Evolutionary conservation across 2,888 invertebrate genomes (phyloP), one percentile per base, ranked within the genome.

Genomic region (Pharmacophagus antenor): DNA sequence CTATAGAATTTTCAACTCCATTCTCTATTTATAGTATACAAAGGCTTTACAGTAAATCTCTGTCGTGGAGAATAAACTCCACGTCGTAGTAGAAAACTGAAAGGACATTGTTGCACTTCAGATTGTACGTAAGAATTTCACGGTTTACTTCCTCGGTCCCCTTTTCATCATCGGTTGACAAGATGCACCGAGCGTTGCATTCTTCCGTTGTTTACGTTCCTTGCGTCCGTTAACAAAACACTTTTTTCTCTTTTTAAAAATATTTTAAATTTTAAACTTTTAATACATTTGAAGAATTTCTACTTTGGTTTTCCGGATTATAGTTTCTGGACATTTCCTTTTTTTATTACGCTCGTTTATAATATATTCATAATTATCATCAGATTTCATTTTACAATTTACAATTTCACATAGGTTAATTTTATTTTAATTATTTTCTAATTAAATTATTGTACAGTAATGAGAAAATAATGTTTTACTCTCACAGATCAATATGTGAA

Each of bases 141-240:
- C 56, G 60, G 51, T 51, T 61, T 61, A 61, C 51, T 56, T 51
- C 52, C 58, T 55, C 52, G 37, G 47, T 47, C 51, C 51, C 56
- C 56, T 52, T 60, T 56, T 50, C 60, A 47, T 52, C 47, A 52
- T 56, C 46, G 56, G 56, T 56, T 51, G 55, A 60, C 50, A 56
- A 56, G 55, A 60, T 46, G 60, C 60, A 46, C 44, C 37, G 51
- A 56, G 55, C 37, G 2, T 56, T 55, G 18, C 50, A 55, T 56
- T 51, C 50, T 56, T 51, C 50, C 56, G 18, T 52, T 52, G 58
- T 52, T 51, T 46, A 54, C 20, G 23, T 49, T 21, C 44, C 52
- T 31, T 47, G 52, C 52, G 20, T 47, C 22, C 49, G 44, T 22
- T 53, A 20, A 59, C 41, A 51, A 22, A 15, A 49, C 48, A 8